phyloP scores from a whole-genome alignment of 2,888 invertebrate genomes.

The Baronia brevicornis region DNA sequence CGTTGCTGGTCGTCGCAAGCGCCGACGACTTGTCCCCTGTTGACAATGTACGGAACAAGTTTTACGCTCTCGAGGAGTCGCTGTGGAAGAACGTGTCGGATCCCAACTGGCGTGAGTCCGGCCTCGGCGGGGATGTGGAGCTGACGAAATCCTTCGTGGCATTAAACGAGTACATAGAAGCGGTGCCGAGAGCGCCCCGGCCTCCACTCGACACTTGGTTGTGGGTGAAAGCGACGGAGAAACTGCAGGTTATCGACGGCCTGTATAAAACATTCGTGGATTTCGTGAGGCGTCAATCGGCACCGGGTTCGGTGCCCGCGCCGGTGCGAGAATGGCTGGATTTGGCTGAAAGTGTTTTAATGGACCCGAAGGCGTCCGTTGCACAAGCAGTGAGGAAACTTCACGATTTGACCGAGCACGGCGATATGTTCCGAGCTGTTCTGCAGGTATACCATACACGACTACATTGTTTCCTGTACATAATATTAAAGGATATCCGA shows the following conservation, averaged over 20 bases:
- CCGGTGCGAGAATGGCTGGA: slow-evolving; percentile 70
- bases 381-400: slow-evolving; percentile 75
- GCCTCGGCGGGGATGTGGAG: slow-evolving; percentile 68
- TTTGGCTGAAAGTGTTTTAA: slow-evolving; percentile 78
- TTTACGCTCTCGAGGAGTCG: slow-evolving; percentile 75
- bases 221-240: slow-evolving; percentile 78
- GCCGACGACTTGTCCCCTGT: slow-evolving; percentile 57
- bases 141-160: slow-evolving; percentile 75
- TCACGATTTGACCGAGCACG: slow-evolving; percentile 76
- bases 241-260: slow-evolving; percentile 77
- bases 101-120: slow-evolving; percentile 46
- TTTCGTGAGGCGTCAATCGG: slow-evolving; percentile 67
- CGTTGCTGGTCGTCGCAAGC: slow-evolving; percentile 29
- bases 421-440: slow-evolving; percentile 79
- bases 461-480: slow-evolving; percentile 4
- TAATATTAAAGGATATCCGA: slow-evolving; percentile 20
- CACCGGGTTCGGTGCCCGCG: slow-evolving; percentile 52
- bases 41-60: slow-evolving; percentile 77
- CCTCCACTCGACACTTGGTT: slow-evolving; percentile 68
- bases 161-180: slow-evolving; percentile 70
- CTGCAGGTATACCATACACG: slow-evolving; percentile 72
- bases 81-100: slow-evolving; percentile 63
- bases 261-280: slow-evolving; percentile 80
- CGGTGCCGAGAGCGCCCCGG: slow-evolving; percentile 37
- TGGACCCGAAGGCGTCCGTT: slow-evolving; percentile 77